Evolutionary conservation across 2,797 vertebrate genomes (phyloP), one percentile per base, ranked within the genome.

Genomic region (Hippoglossus hippoglossus): DNA sequence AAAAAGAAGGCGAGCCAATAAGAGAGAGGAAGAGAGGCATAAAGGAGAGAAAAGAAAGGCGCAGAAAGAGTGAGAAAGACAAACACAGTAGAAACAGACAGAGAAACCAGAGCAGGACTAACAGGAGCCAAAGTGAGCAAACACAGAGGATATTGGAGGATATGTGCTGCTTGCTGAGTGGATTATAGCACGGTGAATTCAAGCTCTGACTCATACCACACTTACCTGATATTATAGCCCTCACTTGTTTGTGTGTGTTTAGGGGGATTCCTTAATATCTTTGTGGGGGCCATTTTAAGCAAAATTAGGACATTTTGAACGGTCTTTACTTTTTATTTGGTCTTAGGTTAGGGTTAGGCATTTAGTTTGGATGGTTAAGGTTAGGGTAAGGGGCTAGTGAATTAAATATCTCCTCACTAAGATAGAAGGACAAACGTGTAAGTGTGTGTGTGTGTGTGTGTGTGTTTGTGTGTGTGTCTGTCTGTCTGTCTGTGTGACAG

Each of bases 181-280:
- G 87, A 90, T 90, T 87, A 46, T 19, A 85, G 49, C 73, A 12
- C 31, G 76, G 68, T 57, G 44, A 87, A 87, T 82, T 86, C 71
- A 80, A 53, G 36, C 75, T 78, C 63, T 85, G 86, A 89, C 79
- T 89, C 84, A 89, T 63, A 49, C 61, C 26, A 26, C 78, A 74
- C 68, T 77, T 56, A 56, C 57, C 64, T 81, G 76, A 79, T 73
- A 79, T 74, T 82, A 79, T 57, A 71, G 61, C 63, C 28, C 83
- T 75, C 54, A 44, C 36, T 39, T 74, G 60, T 47, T 7, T 47
- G 18, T 47, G 18, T 47, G 46, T 47, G 46, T 47, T 18, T 11
- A 22, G 36, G 36, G 63, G 15, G 26, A 26, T 47, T 41, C 13
- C 39, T 12, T 41, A 12, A 41, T 16, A 16, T 41, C 10, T 46